Evolutionary conservation across 2,797 vertebrate species (phyloP), one percentile per base, ranked within the genome.

Genomic region (Hydrocynus forskahlii): DNA sequence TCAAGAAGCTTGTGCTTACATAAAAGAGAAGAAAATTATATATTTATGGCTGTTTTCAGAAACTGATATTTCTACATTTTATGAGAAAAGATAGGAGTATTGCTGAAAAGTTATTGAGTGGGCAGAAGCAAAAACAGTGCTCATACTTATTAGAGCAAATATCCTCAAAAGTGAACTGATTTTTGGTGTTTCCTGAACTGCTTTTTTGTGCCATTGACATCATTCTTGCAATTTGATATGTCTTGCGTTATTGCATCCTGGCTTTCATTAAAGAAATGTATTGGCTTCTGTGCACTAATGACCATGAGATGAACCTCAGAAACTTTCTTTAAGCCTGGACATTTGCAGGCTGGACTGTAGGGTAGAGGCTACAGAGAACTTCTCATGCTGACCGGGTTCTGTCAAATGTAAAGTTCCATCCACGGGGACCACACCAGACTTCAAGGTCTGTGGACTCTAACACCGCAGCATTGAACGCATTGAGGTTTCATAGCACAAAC

Each of bases 391-490:
- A 60, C 55, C 55, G 9, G 2, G 10, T 45, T 60, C 72, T 75
- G 35, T 75, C 38, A 60, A 60, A 75, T 60, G 55, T 75, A 60
- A 75, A 45, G 55, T 60, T 10, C 5, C 12, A 59, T 75, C 55
- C 55, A 45, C 55, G 1, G 72, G 55, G 72, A 60, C 55, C 55
- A 17, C 23, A 40, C 35, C 35, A 60, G 35, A 16, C 38, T 60
- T 75, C 55, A 60, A 75, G 54, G 35, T 8, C 19, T 40, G 10
- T 19, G 35, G 19, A 59, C 71, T 38, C 19, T 7, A 19, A 55
- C 25, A 40, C 52, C 16, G 67, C 67, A 69, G 68, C 23, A 48
- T 38, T 16, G 45, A 70, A 52, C 23, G 21, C n/a, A 52, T 62
- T 76, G 21, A 50, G 23, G 40, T 10, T 23, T 60, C 48, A 50